Evolutionary conservation across 2,113 vertebrate species (phyloP), one percentile per base, ranked within the genome.

Genomic region (Dryoscopus gambensis): DNA sequence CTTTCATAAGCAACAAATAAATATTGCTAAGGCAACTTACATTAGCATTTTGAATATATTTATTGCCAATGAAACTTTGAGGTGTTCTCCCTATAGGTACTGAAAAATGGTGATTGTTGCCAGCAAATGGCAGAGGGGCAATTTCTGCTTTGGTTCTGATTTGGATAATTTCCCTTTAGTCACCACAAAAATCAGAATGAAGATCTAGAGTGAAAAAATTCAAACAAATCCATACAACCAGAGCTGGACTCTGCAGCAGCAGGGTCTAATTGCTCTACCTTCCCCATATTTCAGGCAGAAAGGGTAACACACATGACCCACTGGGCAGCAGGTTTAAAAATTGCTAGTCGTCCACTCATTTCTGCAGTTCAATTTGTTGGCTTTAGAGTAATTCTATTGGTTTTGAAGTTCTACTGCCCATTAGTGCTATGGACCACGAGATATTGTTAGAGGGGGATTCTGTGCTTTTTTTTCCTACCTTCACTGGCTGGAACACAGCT

Each of bases 401-500:
- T 78, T 96, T 90, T 11, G 0, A 90, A 94, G 70, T 91, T 89
- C 82, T 94, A 69, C 71, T 77, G 95, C 78, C 90, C 75, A 74
- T 91, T 88, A 90, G 79, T 60, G 78, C 78, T 82, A 88, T 83
- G 17, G 0, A 83, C 75, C 85, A 93, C 63, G 59, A 95, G 47
- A 88, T 56, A 90, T 9, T 86, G 71, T 88, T 80, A 65, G 71
- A 80, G 37, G 10, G 0, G 6, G 35, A 4, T 77, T 92, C 64
- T 81, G 35, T 35, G 59, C 22, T 25, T 75, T 57, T 75, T 74
- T 82, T 89, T 63, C 2, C 75, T 86, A 55, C 64, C 44, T 90
- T 84, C 47, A 53, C 85, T 94, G 78, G 31, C 84, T 96, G 90
- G 71, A 96, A 81, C 82, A 91, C 56, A 84, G 90, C 82, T 90